Evolutionary conservation across 2,797 vertebrate genomes (phyloP).

Genomic region (Discoglossus pictus): DNA sequence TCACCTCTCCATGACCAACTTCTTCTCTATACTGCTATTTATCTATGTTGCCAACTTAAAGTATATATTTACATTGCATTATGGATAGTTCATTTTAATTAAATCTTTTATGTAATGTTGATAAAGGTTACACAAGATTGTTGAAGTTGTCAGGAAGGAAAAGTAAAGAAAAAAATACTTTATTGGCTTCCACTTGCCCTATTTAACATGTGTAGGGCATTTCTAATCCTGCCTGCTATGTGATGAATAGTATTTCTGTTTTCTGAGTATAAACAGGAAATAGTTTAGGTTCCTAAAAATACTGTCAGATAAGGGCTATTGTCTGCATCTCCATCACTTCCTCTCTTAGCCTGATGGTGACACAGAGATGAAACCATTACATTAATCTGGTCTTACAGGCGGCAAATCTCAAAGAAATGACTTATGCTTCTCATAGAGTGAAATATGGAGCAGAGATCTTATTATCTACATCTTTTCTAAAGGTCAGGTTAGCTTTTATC

Average conservation of each 20-base stretch:
- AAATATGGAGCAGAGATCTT: too few species aligned
- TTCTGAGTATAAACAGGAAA: slow-evolving; percentile 76
- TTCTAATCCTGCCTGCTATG: slow-evolving; percentile 53
- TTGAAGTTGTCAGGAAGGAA: slow-evolving; percentile 31
- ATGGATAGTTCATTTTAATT: too few species aligned
- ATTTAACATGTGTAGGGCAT: slow-evolving; percentile 37
- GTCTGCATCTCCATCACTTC: slow-evolving; percentile 65
- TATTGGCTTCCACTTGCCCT: slow-evolving; percentile 47
- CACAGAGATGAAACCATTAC: slow-evolving; percentile 66
- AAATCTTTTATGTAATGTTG: too few species aligned
- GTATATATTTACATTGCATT: too few species aligned
- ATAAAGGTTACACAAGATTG: background rate
- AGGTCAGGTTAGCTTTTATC: slow-evolving; percentile 7
- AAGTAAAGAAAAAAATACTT: slow-evolving; percentile 46
- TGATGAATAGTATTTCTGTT: slow-evolving; percentile 56
- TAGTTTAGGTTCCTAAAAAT: slow-evolving; percentile 69
- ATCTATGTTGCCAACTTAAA: too few species aligned
- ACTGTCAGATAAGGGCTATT: slow-evolving; percentile 74
- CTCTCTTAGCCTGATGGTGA: slow-evolving; percentile 58
- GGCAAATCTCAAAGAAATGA: slow-evolving; percentile 50
- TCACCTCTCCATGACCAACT: too few species aligned
- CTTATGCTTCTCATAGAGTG: slow-evolving; percentile 59
- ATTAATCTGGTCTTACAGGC: slow-evolving; percentile 64
- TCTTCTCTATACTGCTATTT: too few species aligned
- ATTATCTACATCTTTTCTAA: background rate